phyloP scores from a whole-genome alignment of 2,888 invertebrate species.

The Mesorhabditis sp. region DNA sequence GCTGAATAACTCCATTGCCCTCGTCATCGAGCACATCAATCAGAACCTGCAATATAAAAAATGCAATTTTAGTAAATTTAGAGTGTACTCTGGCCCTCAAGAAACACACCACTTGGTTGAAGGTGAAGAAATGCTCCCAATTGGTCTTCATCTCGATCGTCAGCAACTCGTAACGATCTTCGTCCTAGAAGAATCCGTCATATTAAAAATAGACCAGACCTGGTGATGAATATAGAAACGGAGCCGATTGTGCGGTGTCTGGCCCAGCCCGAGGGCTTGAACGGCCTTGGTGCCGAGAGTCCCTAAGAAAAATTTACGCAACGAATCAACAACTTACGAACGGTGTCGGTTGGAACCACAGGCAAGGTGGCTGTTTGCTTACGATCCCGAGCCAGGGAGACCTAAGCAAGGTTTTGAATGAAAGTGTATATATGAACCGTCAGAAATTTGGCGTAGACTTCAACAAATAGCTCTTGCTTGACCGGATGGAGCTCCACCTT shows the following conservation, averaged over 20 bases:
- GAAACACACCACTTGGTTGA: not conserved
- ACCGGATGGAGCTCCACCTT: constrained; percentile 29
- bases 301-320: constrained; percentile 12
- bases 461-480: constrained; percentile 23
- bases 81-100: not conserved
- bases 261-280: constrained; percentile 23
- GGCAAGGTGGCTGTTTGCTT: constrained; percentile 14
- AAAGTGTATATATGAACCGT: constrained; percentile 25
- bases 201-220: not conserved
- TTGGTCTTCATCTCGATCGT: not conserved
- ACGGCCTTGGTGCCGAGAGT: constrained; percentile 24
- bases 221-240: constrained; percentile 31
- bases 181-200: not conserved
- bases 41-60: constrained; percentile 19
- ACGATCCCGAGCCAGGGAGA: constrained; percentile 26
- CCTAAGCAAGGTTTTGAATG: constrained; percentile 15
- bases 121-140: not conserved
- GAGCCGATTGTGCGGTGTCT: constrained; percentile 16
- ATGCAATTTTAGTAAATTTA: not conserved
- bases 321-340: constrained; percentile 23
- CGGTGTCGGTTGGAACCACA: constrained; percentile 27
- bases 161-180: constrained; percentile 5
- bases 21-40: constrained; percentile 31
- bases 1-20: constrained; percentile 25
- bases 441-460: constrained; percentile 43